Evolutionary conservation across 2,888 invertebrate genomes (phyloP), one percentile per base, ranked within the genome.

Genomic region (Phytoseiulus persimilis): DNA sequence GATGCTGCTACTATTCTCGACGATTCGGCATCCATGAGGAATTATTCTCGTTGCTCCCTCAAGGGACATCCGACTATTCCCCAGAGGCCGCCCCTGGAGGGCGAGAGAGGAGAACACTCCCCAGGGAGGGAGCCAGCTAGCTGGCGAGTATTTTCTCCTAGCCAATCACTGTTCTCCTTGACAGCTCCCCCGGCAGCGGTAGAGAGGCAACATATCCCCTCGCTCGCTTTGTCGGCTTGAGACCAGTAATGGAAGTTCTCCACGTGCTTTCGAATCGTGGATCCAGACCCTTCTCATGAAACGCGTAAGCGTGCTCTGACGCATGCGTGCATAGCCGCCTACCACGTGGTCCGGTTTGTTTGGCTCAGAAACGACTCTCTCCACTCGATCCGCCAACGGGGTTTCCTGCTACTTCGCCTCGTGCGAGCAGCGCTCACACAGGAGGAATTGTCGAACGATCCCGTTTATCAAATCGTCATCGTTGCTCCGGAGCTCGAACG

Each of bases 31-130:
- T 65, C 65, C 65, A 65, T 65, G 18, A 65, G 18, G 65, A 65
- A 65, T 65, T 65, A 65, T 65, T 65, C 65, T 65, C 18, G 65
- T 14, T 6, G 65, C 28, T 65, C 65, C 65, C 65, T 65, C 65
- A 28, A 65, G 65, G 65, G 65, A 65, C 65, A 28, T 65, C 18
- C 65, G 65, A 2, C 87, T 28, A 87, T 87, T 87, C 87, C 87
- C 87, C 33, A 87, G 87, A 87, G 87, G 87, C 87, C 87, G 87
- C 87, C 87, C 87, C 31, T 39, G 45, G 32, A 87, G 87, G 87
- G 87, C 32, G 45, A 87, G 87, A 39, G 87, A 33, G 87, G 87
- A 65, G 65, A 65, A 65, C 65, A 65, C 65, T 87, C 87, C 87
- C 87, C 33, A 87, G 87, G 87, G 87, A 33, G 65, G 65, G 65